Evolutionary conservation across 2,797 vertebrate genomes (phyloP).

Genomic region (Eulemur coronatus): DNA sequence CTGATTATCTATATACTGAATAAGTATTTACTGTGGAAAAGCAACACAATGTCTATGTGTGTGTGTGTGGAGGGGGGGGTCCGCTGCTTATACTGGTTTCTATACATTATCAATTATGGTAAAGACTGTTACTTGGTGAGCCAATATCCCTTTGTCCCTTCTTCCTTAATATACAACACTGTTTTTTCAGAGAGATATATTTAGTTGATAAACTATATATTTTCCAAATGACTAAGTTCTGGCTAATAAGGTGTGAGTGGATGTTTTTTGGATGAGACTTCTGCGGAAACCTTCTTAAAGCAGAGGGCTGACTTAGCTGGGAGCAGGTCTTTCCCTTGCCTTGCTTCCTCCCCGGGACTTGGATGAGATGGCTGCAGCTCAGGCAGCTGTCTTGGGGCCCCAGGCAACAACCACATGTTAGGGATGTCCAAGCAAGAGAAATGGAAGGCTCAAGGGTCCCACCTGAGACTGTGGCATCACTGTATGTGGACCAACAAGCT

Average conservation of each 20-base stretch:
- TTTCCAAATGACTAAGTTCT: neutral
- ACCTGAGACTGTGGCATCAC: neutral
- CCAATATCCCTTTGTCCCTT: neutral
- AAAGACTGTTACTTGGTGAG: neutral
- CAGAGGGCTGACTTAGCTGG: neutral
- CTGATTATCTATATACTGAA: neutral
- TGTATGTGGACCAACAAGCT: neutral
- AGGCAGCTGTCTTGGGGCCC: neutral
- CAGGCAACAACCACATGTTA: neutral
- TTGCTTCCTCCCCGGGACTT: neutral
- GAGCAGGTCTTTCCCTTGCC: neutral
- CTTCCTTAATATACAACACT: neutral
- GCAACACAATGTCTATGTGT: neutral
- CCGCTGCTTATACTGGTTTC: neutral
- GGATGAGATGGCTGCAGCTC: neutral
- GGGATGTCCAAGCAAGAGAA: neutral
- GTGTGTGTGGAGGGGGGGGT: neutral
- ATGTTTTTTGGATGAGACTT: neutral
- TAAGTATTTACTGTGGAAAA: neutral
- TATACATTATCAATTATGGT: neutral
- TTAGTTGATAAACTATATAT: neutral
- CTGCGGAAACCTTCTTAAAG: neutral
- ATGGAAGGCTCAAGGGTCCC: neutral
- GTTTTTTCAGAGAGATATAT: neutral
- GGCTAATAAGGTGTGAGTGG: neutral